Evolutionary conservation across 2,113 vertebrate genomes (phyloP).

Genomic region (Marmota flaviventris): DNA sequence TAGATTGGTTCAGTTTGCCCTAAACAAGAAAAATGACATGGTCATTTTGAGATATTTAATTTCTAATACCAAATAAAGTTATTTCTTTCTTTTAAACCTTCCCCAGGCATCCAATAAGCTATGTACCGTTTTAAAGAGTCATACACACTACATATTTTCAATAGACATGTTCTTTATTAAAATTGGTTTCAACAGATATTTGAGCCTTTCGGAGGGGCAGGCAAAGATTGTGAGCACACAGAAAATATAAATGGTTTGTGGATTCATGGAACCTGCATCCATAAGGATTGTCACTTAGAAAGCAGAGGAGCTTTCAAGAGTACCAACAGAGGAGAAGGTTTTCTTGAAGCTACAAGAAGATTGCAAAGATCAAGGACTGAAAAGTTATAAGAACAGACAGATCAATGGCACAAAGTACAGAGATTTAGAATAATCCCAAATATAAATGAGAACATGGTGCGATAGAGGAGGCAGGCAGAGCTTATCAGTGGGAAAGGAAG

Average conservation of each 20-base stretch:
- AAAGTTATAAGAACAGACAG: neutral
- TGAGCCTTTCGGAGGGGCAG: neutral
- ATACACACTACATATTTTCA: neutral
- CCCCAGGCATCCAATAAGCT: neutral
- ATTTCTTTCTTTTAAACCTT: neutral
- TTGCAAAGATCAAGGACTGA: neutral
- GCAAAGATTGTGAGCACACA: neutral
- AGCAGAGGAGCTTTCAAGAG: neutral
- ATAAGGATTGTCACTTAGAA: neutral
- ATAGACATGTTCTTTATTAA: neutral
- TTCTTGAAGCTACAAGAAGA: neutral
- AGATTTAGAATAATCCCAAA: neutral
- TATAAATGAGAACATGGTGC: neutral
- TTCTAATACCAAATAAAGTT: neutral
- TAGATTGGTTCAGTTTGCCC: constrained; percentile 54
- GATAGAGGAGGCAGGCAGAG: accelerated
- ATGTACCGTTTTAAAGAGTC: neutral
- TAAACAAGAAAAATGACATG: constrained; percentile 55
- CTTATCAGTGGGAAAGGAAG: neutral
- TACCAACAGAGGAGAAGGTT: neutral
- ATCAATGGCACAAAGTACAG: neutral
- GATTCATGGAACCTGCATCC: neutral
- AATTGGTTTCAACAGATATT: neutral
- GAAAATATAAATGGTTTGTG: neutral
- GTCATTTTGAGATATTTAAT: constrained; percentile 1